Evolutionary conservation across 2,888 invertebrate species (phyloP).

Genomic region (Stenolophus ochropezus): DNA sequence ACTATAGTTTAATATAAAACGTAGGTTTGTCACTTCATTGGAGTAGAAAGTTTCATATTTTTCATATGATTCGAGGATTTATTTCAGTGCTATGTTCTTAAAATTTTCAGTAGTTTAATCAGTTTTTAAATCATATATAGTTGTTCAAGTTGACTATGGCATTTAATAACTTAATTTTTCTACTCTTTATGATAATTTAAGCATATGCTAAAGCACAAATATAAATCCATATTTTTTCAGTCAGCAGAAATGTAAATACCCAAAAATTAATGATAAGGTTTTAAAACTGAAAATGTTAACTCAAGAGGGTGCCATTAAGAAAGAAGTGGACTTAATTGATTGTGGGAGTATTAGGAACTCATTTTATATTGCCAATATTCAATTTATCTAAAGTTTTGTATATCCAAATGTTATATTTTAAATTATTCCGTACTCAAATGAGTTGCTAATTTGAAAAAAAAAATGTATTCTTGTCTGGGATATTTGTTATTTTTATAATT

Average conservation of each 20-base stretch:
- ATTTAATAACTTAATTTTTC: constrained; percentile 59
- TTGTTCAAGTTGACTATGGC: constrained; percentile 54
- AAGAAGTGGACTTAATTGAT: constrained; percentile 55
- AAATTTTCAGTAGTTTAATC: constrained; percentile 29
- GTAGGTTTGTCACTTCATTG: constrained; percentile 23
- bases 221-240: constrained; percentile 57
- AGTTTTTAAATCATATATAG: constrained; percentile 43
- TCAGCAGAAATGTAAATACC: constrained; percentile 45
- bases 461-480: constrained; percentile 56
- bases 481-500: constrained; percentile 62
- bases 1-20: constrained; percentile 27
- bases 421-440: constrained; percentile 35
- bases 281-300: constrained; percentile 53
- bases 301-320: constrained; percentile 54
- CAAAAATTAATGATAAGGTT: constrained; percentile 46
- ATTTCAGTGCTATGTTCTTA: constrained; percentile 14
- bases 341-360: constrained; percentile 47
- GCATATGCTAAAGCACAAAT: constrained; percentile 53
- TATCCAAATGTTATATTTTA: constrained; percentile 14
- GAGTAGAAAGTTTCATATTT: constrained; percentile 53
- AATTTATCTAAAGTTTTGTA: constrained; percentile 39
- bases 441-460: constrained; percentile 52
- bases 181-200: constrained; percentile 37
- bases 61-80: constrained; percentile 42
- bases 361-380: constrained; percentile 54